Conservation (phyloP, 2,797 vertebrate species). For the Adrianichthys oophorus region DNA sequence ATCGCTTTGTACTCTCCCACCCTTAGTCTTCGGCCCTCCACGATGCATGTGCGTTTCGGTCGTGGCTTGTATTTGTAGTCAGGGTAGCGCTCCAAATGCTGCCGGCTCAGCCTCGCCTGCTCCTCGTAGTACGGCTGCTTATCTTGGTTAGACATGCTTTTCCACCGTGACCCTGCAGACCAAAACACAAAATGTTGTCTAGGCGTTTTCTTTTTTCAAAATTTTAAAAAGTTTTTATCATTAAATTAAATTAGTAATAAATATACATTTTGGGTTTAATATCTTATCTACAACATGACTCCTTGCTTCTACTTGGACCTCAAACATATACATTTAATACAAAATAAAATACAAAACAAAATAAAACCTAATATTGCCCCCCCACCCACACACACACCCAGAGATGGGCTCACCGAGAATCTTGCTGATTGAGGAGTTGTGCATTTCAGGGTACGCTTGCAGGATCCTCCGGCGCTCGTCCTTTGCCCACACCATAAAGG, state of each 20-base stretch:
- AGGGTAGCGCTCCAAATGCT: slow-evolving; percentile 96
- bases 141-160: slow-evolving; percentile 97
- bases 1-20: slow-evolving; percentile 98
- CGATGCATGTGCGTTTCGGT: slow-evolving; percentile 97
- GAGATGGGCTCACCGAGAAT: slow-evolving; percentile 86
- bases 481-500: slow-evolving; percentile 99
- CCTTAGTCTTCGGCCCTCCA: slow-evolving; percentile 91
- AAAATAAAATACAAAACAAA: too few relatives aligned
- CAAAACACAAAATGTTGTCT: background rate
- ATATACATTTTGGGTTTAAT: too few relatives aligned
- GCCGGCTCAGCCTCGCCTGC: slow-evolving; percentile 93
- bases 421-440: slow-evolving; percentile 99
- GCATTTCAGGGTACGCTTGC: slow-evolving; percentile 97
- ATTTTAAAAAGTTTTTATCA: too few relatives aligned
- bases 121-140: slow-evolving; percentile 99
- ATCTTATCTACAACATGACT: too few relatives aligned
- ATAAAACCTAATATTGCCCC: too few relatives aligned
- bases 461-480: slow-evolving; percentile 94
- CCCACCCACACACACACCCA: slow-evolving; percentile 18
- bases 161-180: slow-evolving; percentile 90
- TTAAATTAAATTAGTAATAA: too few relatives aligned
- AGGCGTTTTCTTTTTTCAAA: too few relatives aligned
- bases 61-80: slow-evolving; percentile 98
- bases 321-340: too few relatives aligned
- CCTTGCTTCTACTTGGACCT: too few relatives aligned